Evolutionary conservation across 2,797 vertebrate species (phyloP).

Genomic region (Sandelia bainsii): DNA sequence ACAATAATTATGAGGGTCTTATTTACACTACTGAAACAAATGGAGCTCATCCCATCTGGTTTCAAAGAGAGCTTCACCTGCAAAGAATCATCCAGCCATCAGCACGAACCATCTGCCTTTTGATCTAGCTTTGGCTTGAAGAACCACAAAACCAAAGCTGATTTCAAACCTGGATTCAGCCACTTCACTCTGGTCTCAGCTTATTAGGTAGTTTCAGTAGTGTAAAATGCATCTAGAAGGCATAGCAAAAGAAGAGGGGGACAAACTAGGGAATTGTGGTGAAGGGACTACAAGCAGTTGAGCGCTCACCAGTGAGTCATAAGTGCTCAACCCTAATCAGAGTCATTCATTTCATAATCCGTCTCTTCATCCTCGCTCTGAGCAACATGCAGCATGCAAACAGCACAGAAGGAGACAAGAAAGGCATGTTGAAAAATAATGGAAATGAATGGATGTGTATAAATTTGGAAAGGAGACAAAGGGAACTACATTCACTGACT

Average conservation of each 20-base stretch:
- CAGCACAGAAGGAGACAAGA: constrained; percentile 81
- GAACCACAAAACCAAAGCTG: constrained; percentile 19
- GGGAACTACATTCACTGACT: constrained; percentile 5
- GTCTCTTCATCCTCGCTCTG: constrained; percentile 90
- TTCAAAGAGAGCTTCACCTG: constrained; percentile 47
- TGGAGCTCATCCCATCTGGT: constrained; percentile 43
- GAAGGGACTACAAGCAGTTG: constrained; percentile 70
- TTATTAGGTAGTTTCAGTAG: constrained; percentile 12
- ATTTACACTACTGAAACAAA: constrained; percentile 50
- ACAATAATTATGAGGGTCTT: constrained; percentile 38
- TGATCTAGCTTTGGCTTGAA: constrained; percentile 19
- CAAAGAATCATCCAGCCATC: constrained; percentile 3
- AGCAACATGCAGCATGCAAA: constrained; percentile 84
- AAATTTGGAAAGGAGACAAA: constrained; percentile 27
- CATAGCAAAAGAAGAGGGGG: constrained; percentile 7
- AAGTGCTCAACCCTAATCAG: constrained; percentile 89
- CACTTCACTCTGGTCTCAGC: constrained; percentile 6
- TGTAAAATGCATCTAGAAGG: constrained; percentile 24
- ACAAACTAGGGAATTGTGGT: constrained; percentile 26
- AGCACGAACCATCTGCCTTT: constrained; percentile 35
- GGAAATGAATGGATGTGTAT: constrained; percentile 51
- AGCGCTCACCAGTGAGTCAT: constrained; percentile 86
- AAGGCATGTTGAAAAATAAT: constrained; percentile 60
- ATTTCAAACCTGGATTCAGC: constrained; percentile 24
- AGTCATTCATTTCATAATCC: constrained; percentile 89